phyloP scores from a whole-genome alignment of 37 sponge, comb jelly and placozoan genomes.

The Petrosia ficiformis region DNA sequence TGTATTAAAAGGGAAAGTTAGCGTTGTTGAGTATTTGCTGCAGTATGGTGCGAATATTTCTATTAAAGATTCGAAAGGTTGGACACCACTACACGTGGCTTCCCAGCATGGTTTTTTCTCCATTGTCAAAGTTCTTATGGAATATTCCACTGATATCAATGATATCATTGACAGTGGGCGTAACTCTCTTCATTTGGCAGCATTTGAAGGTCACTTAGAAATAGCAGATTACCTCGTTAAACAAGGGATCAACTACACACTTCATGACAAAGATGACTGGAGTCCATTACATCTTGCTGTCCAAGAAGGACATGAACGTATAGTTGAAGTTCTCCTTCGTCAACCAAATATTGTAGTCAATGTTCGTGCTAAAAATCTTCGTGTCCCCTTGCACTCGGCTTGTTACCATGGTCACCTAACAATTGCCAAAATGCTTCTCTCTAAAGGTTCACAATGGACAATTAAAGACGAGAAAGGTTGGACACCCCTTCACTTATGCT shows the following conservation, averaged over 20 bases:
- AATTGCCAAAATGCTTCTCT: slow-evolving; percentile 54
- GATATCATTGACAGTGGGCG: slow-evolving; percentile 61
- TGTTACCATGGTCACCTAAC: slow-evolving; percentile 46
- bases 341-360: slow-evolving; percentile 36
- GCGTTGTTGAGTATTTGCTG: slow-evolving; percentile 34
- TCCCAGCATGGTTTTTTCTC: slow-evolving; percentile 64
- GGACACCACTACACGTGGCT: slow-evolving; percentile 79
- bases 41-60: slow-evolving; percentile 37
- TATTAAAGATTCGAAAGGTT: slow-evolving; percentile 54
- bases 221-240: slow-evolving; percentile 58
- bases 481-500: slow-evolving; percentile 76
- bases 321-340: slow-evolving; percentile 42
- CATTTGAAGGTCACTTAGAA: slow-evolving; percentile 68
- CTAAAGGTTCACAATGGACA: slow-evolving; percentile 33
- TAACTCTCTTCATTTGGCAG: slow-evolving; percentile 72
- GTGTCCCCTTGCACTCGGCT: slow-evolving; percentile 70
- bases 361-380: slow-evolving; percentile 60
- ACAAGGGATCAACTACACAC: slow-evolving; percentile 32
- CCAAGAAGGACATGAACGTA: slow-evolving; percentile 68
- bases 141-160: slow-evolving; percentile 40
- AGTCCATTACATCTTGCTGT: slow-evolving; percentile 78
- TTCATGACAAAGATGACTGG: slow-evolving; percentile 80
- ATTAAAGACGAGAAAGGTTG: slow-evolving; percentile 78
- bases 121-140: slow-evolving; percentile 51
- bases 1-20: slow-evolving; percentile 52